Percentiles rank a stretch among this genome's conserved stretches.
These are phyloP conservation scores for Crotophaga sulcirostris DNA, from an alignment of 2,113 vertebrate genomes.

Conservation along the genomic window DNA sequence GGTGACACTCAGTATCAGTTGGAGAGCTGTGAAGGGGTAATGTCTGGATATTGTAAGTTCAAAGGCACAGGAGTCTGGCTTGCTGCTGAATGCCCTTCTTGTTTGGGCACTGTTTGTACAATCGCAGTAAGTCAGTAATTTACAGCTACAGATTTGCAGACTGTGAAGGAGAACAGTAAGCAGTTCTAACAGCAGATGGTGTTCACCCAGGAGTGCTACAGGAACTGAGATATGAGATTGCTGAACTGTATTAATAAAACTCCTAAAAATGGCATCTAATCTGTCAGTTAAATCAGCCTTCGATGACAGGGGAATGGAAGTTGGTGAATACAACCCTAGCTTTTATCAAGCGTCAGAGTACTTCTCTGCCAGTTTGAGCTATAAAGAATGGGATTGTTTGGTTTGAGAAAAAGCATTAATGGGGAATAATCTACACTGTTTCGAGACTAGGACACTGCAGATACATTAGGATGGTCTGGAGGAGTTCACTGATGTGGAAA, in stretches of 20 bases:
- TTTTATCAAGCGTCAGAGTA: background rate
- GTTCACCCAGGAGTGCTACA: background rate
- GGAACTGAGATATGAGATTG: background rate
- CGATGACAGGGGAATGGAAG: background rate
- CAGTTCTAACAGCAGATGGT: background rate
- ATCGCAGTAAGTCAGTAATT: background rate
- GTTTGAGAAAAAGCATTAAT: background rate
- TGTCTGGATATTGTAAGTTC: background rate
- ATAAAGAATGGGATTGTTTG: background rate
- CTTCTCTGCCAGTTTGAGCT: background rate
- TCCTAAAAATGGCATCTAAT: background rate
- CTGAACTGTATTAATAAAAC: background rate
- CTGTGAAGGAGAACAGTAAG: background rate
- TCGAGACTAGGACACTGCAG: background rate
- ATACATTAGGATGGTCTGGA: background rate
- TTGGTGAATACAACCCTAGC: background rate
- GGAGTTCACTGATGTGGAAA: background rate
- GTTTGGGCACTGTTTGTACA: accelerated
- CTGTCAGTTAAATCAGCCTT: background rate
- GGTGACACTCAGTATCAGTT: background rate
- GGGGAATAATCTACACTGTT: background rate
- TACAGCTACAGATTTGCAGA: background rate
- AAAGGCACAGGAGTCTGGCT: background rate
- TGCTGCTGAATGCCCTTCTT: background rate
- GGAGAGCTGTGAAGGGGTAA: background rate